phyloP scores from a whole-genome alignment of 2,797 vertebrate genomes.

The Lycodopsis pacificus region DNA sequence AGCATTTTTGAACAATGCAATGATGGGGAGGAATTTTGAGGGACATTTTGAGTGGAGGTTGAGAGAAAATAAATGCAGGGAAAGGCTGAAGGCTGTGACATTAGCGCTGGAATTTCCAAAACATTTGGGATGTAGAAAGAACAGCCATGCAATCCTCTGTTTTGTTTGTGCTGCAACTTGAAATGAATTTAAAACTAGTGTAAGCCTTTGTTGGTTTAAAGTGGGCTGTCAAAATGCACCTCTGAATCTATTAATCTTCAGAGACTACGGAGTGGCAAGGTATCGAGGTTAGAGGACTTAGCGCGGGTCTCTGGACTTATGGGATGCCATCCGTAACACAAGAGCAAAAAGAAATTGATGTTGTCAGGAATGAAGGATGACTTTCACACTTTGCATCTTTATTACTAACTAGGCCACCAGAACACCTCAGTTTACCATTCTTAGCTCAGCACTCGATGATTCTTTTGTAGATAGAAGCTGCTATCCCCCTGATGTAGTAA shows the following conservation, averaged over 20 bases:
- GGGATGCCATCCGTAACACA: background rate
- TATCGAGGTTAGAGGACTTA: conserved; percentile 4
- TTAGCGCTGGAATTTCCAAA: background rate
- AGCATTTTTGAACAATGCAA: background rate
- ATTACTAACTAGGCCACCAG: background rate
- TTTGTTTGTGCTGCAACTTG: background rate
- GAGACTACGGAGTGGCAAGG: background rate
- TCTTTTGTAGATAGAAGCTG: background rate
- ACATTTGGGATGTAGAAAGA: background rate
- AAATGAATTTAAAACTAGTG: background rate
- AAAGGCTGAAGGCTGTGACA: background rate
- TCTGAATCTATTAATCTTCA: conserved; percentile 5
- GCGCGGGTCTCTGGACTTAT: background rate
- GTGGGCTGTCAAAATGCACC: background rate
- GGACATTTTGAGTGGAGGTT: background rate
- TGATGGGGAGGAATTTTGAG: background rate
- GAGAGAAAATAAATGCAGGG: conserved; percentile 4
- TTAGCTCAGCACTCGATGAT: background rate
- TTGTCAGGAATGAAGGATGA: conserved; percentile 11
- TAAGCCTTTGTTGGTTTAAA: conserved; percentile 5
- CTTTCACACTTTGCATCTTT: background rate
- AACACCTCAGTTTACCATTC: background rate
- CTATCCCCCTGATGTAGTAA: background rate
- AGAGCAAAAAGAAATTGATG: background rate
- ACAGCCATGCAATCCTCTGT: background rate